Base-by-base conservation (phyloP, 37 sponge, comb jelly and placozoan species). In the Corticium candelabrum region DNA sequence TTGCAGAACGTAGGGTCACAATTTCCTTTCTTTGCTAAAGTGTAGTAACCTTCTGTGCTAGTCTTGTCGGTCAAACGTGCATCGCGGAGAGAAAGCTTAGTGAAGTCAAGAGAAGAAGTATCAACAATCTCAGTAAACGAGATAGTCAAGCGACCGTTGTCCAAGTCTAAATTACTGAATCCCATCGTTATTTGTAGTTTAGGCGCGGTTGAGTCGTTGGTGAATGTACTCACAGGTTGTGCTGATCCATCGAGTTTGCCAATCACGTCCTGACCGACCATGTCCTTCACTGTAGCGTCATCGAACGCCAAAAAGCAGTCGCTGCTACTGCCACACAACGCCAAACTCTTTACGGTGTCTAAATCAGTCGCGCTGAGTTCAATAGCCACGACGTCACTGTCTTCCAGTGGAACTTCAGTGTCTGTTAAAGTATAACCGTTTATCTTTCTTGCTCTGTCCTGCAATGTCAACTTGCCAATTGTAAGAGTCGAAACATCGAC, bases 41-140 rank as follows among this genome's bases (percentile, higher is more conserved):
- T 68, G 0, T 85, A 37, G 0, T 4, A 40, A 5, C 91, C 95
- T 37, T 82, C 87, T 2, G 83, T 79, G 29, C 88, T 82, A 4
- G 41, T 74, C 35, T 80, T 39, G 37, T 40, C 21, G 34, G 86
- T 68, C 29, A 77, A 86, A 31, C 75, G 34, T 7, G 86, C 80
- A 37, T 88, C 56, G 3, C 41, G 34, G 15, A 94, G 75, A 38
- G 84, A 82, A 41, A 94, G 85, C 21, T 86, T 80, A 37, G 79
- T 50, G 72, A 94, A 94, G 36, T 87, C 75, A 34, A 94, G 76
- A 0, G 34, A 30, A 7, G 84, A 81, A 7, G 79, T 79, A 70
- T 85, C 85, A 74, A 94, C 85, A 1, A 90, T 90, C 77, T 94
- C 90, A 38, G 77, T 78, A 75, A 94, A 94, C 39, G 69, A 36